A percentile compares a stretch with the other conserved stretches of the same genome.
These are phyloP conservation scores for Drosophila teissieri DNA, from an alignment of 1,140 invertebrate genomes.

Conservation along the genomic window DNA sequence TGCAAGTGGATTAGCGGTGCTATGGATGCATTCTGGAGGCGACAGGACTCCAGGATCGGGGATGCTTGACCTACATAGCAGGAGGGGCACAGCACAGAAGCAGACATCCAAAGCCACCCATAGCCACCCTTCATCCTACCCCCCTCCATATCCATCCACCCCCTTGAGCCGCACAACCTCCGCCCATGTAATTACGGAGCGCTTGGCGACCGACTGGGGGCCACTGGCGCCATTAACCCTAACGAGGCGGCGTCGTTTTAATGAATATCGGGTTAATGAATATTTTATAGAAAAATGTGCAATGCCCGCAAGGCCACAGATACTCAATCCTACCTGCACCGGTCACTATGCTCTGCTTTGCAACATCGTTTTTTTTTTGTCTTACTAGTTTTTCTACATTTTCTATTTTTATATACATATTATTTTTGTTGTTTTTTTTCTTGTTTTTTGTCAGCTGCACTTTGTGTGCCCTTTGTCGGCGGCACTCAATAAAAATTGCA, in stretches of 20 bases:
- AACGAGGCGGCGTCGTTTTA: slow-evolving; percentile 73
- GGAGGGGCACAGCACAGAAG: neutral
- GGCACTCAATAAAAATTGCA: slow-evolving; percentile 75
- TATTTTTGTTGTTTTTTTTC: neutral
- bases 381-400: neutral
- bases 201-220: slow-evolving; percentile 48
- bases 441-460: neutral
- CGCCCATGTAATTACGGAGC: slow-evolving; percentile 48
- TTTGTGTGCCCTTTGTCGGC: neutral
- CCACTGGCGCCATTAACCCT: slow-evolving; percentile 71
- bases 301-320: slow-evolving; percentile 33
- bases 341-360: slow-evolving; percentile 12
- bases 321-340: slow-evolving; percentile 14
- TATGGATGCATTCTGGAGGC: slow-evolving; percentile 7
- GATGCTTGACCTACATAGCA: slow-evolving; percentile 49
- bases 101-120: neutral
- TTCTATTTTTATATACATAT: neutral
- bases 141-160: no score
- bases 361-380: neutral
- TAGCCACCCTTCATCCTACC: no score
- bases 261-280: slow-evolving; percentile 80
- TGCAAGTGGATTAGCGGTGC: slow-evolving; percentile 52
- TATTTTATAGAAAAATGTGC: slow-evolving; percentile 67
- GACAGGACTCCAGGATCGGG: slow-evolving; percentile 1
- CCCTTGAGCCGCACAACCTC: neutral